These are phyloP conservation scores for Phaonia tiefii DNA, from an alignment of 2,888 invertebrate genomes.

Conservation along the genomic window DNA sequence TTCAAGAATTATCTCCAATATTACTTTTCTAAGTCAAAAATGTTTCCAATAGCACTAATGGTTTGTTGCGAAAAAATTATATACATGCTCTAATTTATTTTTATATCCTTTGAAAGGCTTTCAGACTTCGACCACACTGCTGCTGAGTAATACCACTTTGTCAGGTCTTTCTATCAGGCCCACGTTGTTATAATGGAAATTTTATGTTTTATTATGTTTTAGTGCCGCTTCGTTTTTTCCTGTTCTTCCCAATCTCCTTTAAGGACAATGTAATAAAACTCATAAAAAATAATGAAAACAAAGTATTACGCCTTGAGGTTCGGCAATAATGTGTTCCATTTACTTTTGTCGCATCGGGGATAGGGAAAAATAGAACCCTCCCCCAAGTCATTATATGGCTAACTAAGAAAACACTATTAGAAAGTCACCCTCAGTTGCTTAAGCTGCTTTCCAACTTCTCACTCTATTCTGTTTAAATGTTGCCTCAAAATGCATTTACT, in stretches of 20 bases:
- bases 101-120: too few species aligned
- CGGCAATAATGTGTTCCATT: background rate
- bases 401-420: background rate
- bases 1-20: too few species aligned
- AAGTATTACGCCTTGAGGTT: conserved; percentile 55
- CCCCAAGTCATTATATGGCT: background rate
- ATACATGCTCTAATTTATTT: too few species aligned
- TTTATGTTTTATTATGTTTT: conserved; percentile 51
- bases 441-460: background rate
- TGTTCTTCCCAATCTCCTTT: conserved; percentile 2
- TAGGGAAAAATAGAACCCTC: background rate
- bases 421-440: conserved; percentile 14
- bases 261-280: conserved; percentile 48
- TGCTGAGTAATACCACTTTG: background rate
- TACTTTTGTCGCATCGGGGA: background rate
- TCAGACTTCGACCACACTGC: background rate
- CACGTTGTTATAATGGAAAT: conserved; percentile 58
- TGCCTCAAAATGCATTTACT: conserved; percentile 50
- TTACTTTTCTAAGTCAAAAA: too few species aligned
- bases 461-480: background rate
- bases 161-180: conserved; percentile 28
- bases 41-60: too few species aligned
- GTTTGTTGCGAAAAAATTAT: too few species aligned
- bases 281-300: conserved; percentile 66
- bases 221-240: background rate